Percentiles rank a stretch among this genome's conserved stretches.
phyloP scores from a whole-genome alignment of 2,113 vertebrate species.

The Pungitius pungitius region DNA sequence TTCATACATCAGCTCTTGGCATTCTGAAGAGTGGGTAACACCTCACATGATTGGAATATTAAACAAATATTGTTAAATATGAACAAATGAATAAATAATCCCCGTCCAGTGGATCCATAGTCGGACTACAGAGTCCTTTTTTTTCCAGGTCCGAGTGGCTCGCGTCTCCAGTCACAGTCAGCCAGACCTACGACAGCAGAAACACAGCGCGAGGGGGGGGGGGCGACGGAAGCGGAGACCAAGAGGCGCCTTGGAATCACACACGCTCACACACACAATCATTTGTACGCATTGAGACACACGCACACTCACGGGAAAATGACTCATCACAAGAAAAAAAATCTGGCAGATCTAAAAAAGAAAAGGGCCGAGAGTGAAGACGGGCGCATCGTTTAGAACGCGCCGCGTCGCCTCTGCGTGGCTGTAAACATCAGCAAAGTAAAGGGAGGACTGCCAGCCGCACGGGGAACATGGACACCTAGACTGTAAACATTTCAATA shows the following conservation, averaged over 20 bases:
- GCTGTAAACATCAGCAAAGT: conserved; percentile 79
- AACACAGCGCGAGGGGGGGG: conserved; percentile 60
- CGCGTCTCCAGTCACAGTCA: conserved; percentile 43
- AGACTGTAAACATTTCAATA: conserved; percentile 81
- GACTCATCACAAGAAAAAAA: conserved; percentile 52
- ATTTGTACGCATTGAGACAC: conserved; percentile 40
- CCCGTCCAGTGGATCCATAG: conserved; percentile 55
- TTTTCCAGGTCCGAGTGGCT: conserved; percentile 55
- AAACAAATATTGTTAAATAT: conserved; percentile 79
- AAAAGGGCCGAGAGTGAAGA: conserved; percentile 57
- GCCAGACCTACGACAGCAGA: conserved; percentile 59
- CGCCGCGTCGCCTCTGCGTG: conserved; percentile 63
- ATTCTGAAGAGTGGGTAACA: conserved; percentile 75
- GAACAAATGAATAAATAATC: conserved; percentile 77
- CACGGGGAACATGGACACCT: conserved; percentile 66
- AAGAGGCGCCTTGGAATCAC: conserved; percentile 43
- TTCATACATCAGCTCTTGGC: conserved; percentile 76
- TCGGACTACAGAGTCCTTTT: conserved; percentile 56
- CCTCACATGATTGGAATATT: conserved; percentile 71
- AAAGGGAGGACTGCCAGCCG: conserved; percentile 71
- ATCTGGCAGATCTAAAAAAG: conserved; percentile 59
- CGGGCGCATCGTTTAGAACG: conserved; percentile 58
- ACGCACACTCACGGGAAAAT: conserved; percentile 52
- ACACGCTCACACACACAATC: conserved; percentile 47
- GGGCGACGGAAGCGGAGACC: conserved; percentile 51